Base-by-base conservation (phyloP, 2,888 invertebrate species). In the Poecilobothrus nobilitatus region DNA sequence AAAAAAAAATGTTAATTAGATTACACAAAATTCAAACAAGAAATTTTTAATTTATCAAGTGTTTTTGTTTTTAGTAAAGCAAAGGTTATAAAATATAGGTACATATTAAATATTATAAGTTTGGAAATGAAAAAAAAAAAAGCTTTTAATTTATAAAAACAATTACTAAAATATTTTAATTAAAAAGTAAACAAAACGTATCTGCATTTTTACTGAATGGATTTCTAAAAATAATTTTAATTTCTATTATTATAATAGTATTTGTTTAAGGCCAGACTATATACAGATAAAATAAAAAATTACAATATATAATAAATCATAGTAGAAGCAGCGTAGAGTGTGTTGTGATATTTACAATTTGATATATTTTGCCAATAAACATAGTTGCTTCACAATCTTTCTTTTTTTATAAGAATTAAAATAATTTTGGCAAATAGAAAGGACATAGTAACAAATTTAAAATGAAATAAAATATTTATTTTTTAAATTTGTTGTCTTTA, bases 1-100 rank as follows among this genome's bases (percentile, higher is more conserved):
- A 66, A 37, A 66, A 69, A 70, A 21, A 27, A 68, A 68, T 53
- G 18, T 18, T 18, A 53, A 53, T 18, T 53, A 53, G 53, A 65
- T 53, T 27, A 63, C 21, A 68, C 22, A 67, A 68, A 33, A 69
- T 61, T 68, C 66, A 61, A 37, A 71, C 10, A 66, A n/a, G 18
- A 53, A 53, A 18, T 53, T 53, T 9, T n/a, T 53, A 53, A 53
- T 53, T 18, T n/a, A 53, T 53, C 18, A 53, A 53, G 2, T 53
- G 53, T 18, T 18, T 53, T 18, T 15, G 18, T 53, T 53, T 53
- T 15, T 18, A 53, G 15, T 53, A 18, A 53, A 53, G 53, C 15
- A 53, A 53, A 53, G 12, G 6, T 18, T 3, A 18, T 18, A 53
- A n/a, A n/a, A n/a, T n/a, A n/a, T n/a, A n/a, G n/a, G n/a, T n/a